Percentiles rank a stretch among this genome's conserved stretches.
phyloP scores from a whole-genome alignment of 2,113 vertebrate genomes.

The Erpornis zantholeuca region DNA sequence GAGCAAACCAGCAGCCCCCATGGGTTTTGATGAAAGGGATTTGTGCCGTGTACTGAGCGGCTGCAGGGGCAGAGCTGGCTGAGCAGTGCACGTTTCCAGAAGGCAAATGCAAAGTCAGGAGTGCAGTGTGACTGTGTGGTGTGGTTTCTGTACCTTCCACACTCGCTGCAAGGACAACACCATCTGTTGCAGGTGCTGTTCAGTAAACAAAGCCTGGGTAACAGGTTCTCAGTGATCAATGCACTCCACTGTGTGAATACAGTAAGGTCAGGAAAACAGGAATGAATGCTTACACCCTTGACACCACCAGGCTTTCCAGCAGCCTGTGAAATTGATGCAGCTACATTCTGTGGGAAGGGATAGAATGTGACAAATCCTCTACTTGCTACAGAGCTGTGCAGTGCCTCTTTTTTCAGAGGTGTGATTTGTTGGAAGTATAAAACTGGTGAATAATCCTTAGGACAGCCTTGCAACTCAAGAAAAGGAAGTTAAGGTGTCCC shows the following conservation, averaged over 20 bases:
- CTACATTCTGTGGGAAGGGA: neutral
- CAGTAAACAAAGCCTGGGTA: constrained; percentile 9
- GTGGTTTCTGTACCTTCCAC: neutral
- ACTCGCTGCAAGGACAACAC: neutral
- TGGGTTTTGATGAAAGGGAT: neutral
- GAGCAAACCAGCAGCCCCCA: neutral
- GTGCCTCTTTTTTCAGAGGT: neutral
- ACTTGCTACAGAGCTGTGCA: neutral
- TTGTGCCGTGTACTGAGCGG: neutral
- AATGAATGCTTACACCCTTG: neutral
- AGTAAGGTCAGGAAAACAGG: neutral
- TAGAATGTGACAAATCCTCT: neutral
- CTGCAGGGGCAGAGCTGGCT: neutral
- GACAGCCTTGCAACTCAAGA: neutral
- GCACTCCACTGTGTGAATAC: neutral
- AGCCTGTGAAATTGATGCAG: neutral
- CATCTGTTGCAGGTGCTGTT: neutral
- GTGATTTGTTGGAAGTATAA: neutral
- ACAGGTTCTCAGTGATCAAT: neutral
- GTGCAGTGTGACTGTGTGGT: neutral
- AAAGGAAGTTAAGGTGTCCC: neutral
- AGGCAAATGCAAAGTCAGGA: neutral
- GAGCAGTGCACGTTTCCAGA: neutral
- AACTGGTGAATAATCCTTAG: neutral
- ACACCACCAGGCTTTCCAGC: neutral